Base-by-base conservation (phyloP, 1,140 invertebrate species). In the Drosophila hydei region DNA sequence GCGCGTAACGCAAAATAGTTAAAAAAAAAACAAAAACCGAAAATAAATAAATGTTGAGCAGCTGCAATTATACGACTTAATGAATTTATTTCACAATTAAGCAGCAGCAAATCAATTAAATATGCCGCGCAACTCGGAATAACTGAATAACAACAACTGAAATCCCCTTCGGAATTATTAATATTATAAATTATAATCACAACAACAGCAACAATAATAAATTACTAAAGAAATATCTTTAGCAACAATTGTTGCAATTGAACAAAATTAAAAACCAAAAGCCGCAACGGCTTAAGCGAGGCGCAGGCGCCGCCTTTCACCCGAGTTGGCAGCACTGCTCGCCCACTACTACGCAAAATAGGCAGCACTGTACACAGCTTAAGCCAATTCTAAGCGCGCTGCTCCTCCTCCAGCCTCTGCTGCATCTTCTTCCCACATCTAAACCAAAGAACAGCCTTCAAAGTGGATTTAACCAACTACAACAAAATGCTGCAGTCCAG, bases 401-500 rank as follows among this genome's bases (percentile, higher is more conserved):
- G 30, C 30, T 33, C 30, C 30, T 9, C 30, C 30, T 33, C 74
- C n/a, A n/a, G n/a, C n/a, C n/a, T n/a, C n/a, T 74, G 27, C 45
- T 12, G 73, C 63, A 64, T 62, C 56, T 72, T 25, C 68, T 45
- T 25, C 71, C 38, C 38, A 16, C n/a, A 42, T 3, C 8, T 61
- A 70, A 84, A 72, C 73, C 72, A 81, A 89, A 77, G 72, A 89
- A 77, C 80, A 90, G 87, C 84, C 90, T 48, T 91, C 89, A 91
- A 91, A 91, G 90, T 91, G 90, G 90, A 91, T 91, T 91, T 91
- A 91, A 90, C 90, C 83, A 91, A 91, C 77, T 91, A 91, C 75
- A 91, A 89, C 74, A 94, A 93, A 79, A 97, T 97, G 96, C 94
- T 97, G 93, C 96, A 96, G 89, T 96, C 95, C 84, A 95, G 94